phyloP scores from a whole-genome alignment of 2,113 vertebrate genomes.

The Zosterops japonicus region DNA sequence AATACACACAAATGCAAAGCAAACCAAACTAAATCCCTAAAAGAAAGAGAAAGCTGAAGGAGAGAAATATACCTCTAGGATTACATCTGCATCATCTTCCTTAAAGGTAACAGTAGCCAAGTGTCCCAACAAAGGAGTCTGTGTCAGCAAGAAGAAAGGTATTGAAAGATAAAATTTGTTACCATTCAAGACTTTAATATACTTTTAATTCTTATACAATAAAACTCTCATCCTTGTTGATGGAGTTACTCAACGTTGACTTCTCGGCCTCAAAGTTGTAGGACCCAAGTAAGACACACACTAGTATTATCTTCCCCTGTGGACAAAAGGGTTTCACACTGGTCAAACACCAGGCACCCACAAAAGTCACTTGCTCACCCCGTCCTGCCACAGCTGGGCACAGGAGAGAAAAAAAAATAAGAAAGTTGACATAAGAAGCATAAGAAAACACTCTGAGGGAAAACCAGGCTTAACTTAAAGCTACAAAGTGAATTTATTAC shows the following conservation, averaged over 20 bases:
- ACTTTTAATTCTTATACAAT: neutral
- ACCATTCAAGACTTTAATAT: neutral
- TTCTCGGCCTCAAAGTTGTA: neutral
- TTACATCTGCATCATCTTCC: neutral
- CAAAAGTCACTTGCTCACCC: fast-evolving
- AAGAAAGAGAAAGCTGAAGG: neutral
- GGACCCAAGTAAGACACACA: neutral
- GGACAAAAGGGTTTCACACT: neutral
- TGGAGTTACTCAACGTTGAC: neutral
- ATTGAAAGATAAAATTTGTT: neutral
- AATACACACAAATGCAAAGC: neutral
- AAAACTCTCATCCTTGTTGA: neutral
- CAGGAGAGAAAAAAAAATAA: neutral
- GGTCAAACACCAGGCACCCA: neutral
- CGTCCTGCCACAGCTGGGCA: neutral
- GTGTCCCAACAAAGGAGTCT: neutral
- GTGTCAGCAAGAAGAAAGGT: neutral
- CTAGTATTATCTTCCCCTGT: neutral
- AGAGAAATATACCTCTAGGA: neutral
- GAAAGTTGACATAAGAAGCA: neutral
- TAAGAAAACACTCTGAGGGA: neutral
- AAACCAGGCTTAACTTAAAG: neutral
- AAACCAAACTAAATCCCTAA: neutral
- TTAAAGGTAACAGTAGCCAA: neutral
- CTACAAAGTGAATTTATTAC: neutral